A percentile compares a stretch with the other conserved stretches of the same genome.
Conservation (phyloP, 1,140 invertebrate species). For the Diabrotica undecimpunctata region DNA sequence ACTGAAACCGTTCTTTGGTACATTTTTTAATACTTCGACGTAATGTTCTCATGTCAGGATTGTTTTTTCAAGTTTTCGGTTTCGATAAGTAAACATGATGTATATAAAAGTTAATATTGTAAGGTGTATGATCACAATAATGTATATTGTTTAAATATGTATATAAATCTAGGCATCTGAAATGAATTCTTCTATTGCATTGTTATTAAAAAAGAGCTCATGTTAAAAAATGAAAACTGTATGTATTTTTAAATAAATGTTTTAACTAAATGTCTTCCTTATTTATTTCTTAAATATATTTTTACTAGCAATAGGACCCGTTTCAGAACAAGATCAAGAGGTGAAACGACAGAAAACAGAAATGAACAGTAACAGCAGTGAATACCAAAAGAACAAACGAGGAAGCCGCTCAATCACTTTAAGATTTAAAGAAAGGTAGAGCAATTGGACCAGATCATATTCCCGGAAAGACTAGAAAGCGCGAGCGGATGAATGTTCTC, state of each 20-base stretch:
- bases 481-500: too few species aligned
- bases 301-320: too few species aligned
- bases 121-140: background rate
- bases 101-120: background rate
- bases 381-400: too few species aligned
- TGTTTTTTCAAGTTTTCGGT: conserved; percentile 6
- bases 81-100: conserved; percentile 1
- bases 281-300: too few species aligned
- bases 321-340: too few species aligned
- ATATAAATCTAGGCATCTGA: conserved; percentile 4
- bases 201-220: conserved; percentile 9
- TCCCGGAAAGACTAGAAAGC: too few species aligned
- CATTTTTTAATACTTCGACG: conserved; percentile 1
- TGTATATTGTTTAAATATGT: conserved; percentile 5
- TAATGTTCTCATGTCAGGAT: conserved; percentile 14
- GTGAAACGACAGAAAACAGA: too few species aligned
- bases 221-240: background rate
- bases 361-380: too few species aligned
- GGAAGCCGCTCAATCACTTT: too few species aligned
- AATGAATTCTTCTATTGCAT: conserved; percentile 1
- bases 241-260: conserved; percentile 18
- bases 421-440: too few species aligned
- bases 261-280: background rate
- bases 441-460: too few species aligned
- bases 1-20: background rate